Conservation (phyloP, 2,888 invertebrate genomes). For the Neoscelio sp. region DNA sequence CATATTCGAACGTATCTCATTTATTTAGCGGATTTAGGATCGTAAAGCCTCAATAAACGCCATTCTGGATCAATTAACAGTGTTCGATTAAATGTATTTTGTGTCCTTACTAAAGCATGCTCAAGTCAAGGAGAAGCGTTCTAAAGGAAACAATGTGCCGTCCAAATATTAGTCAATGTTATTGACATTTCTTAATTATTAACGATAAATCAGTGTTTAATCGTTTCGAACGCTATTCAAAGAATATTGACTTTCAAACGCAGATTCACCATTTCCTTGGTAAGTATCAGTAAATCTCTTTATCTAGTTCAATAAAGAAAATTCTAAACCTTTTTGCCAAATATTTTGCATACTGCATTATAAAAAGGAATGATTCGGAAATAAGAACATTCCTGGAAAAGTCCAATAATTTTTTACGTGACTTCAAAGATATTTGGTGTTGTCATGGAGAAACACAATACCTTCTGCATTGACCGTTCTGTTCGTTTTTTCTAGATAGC, state of each 20-base stretch:
- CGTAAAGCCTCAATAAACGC: constrained; percentile 10
- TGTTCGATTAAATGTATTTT: constrained; percentile 29
- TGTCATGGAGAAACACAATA: constrained; percentile 43
- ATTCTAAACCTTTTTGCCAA: background rate
- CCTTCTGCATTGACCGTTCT: constrained; percentile 25
- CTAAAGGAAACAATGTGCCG: constrained; percentile 21
- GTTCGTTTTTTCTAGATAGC: constrained; percentile 21
- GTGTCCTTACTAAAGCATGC: constrained; percentile 19
- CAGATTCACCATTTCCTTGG: constrained; percentile 39
- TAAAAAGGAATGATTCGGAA: constrained; percentile 27
- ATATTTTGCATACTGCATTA: constrained; percentile 3
- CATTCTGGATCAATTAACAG: constrained; percentile 21
- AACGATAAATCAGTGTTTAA: constrained; percentile 26
- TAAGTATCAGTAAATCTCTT: background rate
- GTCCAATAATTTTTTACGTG: constrained; percentile 26
- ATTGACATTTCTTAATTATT: constrained; percentile 44
- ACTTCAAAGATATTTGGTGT: constrained; percentile 32
- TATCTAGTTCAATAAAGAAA: background rate
- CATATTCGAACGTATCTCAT: too few relatives aligned
- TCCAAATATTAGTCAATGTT: constrained; percentile 23
- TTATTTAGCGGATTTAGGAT: constrained; percentile 20
- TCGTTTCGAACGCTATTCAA: constrained; percentile 7
- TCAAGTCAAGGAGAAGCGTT: constrained; percentile 4
- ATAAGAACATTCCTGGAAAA: constrained; percentile 33
- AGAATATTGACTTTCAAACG: constrained; percentile 12